These are phyloP conservation scores for Pyrochroa serraticornis DNA, from an alignment of 2,888 invertebrate species.

Conservation along the genomic window DNA sequence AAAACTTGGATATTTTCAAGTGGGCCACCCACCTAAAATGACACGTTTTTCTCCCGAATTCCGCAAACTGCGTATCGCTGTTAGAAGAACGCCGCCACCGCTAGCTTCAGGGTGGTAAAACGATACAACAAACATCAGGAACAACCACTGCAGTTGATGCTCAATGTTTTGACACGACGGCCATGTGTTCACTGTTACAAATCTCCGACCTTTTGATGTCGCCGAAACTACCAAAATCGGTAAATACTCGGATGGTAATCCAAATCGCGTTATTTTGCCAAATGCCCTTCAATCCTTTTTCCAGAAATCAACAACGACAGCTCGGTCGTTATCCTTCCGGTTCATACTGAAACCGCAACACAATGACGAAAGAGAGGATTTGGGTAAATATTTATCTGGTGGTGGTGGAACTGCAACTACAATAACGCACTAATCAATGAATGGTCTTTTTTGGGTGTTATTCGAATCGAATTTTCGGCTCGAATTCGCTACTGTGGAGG, in stretches of 20 bases:
- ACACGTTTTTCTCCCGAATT: too few relatives aligned
- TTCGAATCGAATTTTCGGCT: conserved; percentile 11
- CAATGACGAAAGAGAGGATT: too few relatives aligned
- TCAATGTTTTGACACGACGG: conserved; percentile 50
- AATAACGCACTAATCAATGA: conserved; percentile 17
- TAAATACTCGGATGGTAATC: too few relatives aligned
- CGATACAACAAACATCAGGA: conserved; percentile 25
- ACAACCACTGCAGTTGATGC: conserved; percentile 28
- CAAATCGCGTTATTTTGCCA: too few relatives aligned
- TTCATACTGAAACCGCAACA: too few relatives aligned
- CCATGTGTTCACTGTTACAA: conserved; percentile 49
- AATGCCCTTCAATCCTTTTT: too few relatives aligned
- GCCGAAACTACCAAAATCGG: conserved; percentile 7
- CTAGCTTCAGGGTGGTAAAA: conserved; percentile 28
- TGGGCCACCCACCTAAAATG: too few relatives aligned
- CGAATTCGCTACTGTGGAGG: conserved; percentile 6
- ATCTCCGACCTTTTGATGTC: conserved; percentile 25
- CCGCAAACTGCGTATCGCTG: conserved; percentile 12
- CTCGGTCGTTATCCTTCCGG: too few relatives aligned
- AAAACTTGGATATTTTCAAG: too few relatives aligned
- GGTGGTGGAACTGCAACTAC: too few relatives aligned
- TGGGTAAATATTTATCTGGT: too few relatives aligned
- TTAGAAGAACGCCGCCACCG: conserved; percentile 20
- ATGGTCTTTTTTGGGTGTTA: conserved; percentile 10
- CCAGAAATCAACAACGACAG: too few relatives aligned